Evolutionary conservation across 2,113 vertebrate genomes (phyloP), one percentile per base, ranked within the genome.

Genomic region (Stictonetta naevosa): DNA sequence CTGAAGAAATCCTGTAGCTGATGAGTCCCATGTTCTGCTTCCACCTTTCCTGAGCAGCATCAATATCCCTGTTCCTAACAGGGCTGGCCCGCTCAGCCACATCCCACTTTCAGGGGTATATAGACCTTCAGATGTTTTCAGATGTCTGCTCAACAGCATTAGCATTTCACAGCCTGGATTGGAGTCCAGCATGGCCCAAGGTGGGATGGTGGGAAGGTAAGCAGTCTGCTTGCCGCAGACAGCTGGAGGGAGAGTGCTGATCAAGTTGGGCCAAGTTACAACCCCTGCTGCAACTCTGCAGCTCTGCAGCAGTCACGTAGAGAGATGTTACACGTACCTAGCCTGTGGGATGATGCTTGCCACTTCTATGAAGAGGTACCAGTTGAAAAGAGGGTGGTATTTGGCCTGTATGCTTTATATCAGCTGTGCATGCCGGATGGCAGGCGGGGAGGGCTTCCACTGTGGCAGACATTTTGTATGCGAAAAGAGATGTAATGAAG

Each of bases 401-500:
- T 92, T 82, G 76, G 34, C 38, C 83, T 88, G 33, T 72, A 77
- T 21, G 40, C 58, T 75, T 93, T 31, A 5, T 68, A 48, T 67
- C 71, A 74, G 50, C 69, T 79, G 28, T 79, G 48, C n/a, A 31
- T 68, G 31, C 86, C 36, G 81, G 50, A 19, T 38, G 58, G 56
- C 60, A 34, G 53, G 69, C 93, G 59, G 34, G 56, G 38, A 83
- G 44, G 25, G 34, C 40, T 96, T 86, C 66, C 40, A 10, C 46
- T 72, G 34, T 62, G 38, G 46, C 63, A 19, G 64, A 86, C 58
- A 58, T 81, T 93, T 93, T 87, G 13, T 83, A 77, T 72, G 22
- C 83, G 74, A 76, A 77, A 86, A 97, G 42, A 88, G 34, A 84
- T 86, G 78, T 94, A 89, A 84, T 81, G 63, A 91, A 89, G 26